Evolutionary conservation across 2,113 vertebrate species (phyloP).

Genomic region (Ursus arctos): DNA sequence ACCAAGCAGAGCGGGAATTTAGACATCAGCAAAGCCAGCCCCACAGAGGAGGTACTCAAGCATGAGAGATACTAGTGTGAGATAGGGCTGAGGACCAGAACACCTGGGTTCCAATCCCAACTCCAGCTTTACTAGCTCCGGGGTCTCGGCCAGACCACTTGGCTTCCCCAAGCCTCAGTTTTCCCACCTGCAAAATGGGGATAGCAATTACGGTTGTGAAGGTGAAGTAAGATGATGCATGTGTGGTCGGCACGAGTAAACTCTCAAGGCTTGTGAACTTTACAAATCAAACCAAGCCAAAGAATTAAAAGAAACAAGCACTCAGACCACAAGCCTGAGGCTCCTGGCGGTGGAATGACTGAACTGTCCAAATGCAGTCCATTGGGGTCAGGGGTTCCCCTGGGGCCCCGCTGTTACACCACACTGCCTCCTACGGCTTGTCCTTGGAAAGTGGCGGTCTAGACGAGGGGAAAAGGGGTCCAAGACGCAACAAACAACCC

Average conservation of each 20-base stretch:
- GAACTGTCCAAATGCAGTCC: neutral
- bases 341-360: neutral
- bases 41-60: neutral
- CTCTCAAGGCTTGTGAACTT: neutral
- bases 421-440: fast-evolving
- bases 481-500: neutral
- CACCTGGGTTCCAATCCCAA: neutral
- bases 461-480: neutral
- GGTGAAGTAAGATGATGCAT: neutral
- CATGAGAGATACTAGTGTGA: neutral
- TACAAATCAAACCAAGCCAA: neutral
- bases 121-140: neutral
- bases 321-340: neutral
- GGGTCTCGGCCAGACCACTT: neutral
- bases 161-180: neutral
- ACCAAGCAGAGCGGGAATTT: neutral
- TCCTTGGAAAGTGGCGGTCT: neutral
- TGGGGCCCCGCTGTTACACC: neutral
- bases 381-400: too few relatives aligned
- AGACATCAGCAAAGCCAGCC: neutral
- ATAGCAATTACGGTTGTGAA: neutral
- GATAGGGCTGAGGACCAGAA: neutral
- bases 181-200: neutral
- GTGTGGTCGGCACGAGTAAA: neutral
- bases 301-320: neutral